Base-by-base conservation (phyloP, 2,888 invertebrate species). In the Himalopsyche tibetana region DNA sequence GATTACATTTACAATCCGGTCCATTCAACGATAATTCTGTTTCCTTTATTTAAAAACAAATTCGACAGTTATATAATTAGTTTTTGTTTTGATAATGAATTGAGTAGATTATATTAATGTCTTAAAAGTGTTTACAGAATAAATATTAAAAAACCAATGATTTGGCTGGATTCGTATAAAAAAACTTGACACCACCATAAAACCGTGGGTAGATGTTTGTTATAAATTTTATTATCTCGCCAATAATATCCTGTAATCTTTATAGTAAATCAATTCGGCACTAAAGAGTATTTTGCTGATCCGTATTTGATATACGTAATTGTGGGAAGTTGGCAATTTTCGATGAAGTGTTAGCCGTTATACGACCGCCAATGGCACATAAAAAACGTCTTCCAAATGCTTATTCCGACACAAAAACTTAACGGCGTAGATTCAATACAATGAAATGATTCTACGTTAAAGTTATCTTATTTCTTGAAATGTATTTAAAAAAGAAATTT, bases 311-410 rank as follows among this genome's bases (percentile, higher is more conserved):
- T 83, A 83, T 83, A 56, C 51, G 83, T 83, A 83, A 83, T 83
- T 56, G 83, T 36, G 40, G 83, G 56, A 56, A 83, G 83, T 56
- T 56, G 83, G 83, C 83, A 83, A 83, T 83, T 83, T 83, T 56
- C 56, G 56, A 55, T 12, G 83, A 83, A 38, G 55, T 36, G 28
- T 63, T 63, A 56, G 83, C 19, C 83, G 36, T 83, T 56, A 83
- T 15, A 56, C 36, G 56, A 40, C 83, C 69, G 69, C 83, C 55
- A 63, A 38, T 83, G 83, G 56, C 55, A 55, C 83, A 63, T 63
- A 63, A 63, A 63, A 63, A 28, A 63, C 63, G 63, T 63, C 63
- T 63, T 63, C 4, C 28, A 63, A 63, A 63, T 63, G 63, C 8
- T 63, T 63, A 63, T 63, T 63, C 19, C 63, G 11, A 63, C 19